A percentile compares a stretch with the other conserved stretches of the same genome.
Conservation (phyloP, 2,888 invertebrate species). For the Aphelenchoides bicaudatus region DNA sequence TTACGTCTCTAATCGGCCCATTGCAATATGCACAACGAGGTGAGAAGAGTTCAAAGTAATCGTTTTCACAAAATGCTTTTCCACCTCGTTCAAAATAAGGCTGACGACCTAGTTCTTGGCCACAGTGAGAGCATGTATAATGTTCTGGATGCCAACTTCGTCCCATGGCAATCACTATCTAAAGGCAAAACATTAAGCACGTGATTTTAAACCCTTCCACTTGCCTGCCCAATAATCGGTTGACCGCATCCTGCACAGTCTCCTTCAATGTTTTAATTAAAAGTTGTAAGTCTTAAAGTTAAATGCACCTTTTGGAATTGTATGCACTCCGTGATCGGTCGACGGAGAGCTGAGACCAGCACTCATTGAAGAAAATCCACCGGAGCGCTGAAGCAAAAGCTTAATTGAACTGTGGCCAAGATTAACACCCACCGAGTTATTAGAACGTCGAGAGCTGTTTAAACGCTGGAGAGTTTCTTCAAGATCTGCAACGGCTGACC, state of each 20-base stretch:
- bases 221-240: constrained; percentile 90
- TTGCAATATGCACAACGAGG: constrained; percentile 97
- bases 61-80: constrained; percentile 91
- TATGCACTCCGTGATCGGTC: constrained; percentile 83
- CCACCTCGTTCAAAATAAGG: constrained; percentile 98
- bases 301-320: constrained; percentile 98
- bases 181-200: constrained; percentile 32
- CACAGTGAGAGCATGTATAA: constrained; percentile 94
- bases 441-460: neutral
- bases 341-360: neutral
- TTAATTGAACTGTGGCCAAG: too few species aligned
- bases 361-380: neutral
- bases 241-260: constrained; percentile 98
- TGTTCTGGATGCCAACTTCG: constrained; percentile 99
- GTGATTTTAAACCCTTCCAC: neutral
- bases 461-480: constrained; percentile 9
- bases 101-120: constrained; percentile 87
- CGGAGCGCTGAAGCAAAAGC: neutral
- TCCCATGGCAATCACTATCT: constrained; percentile 86
- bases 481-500: constrained; percentile 7
- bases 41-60: constrained; percentile 96
- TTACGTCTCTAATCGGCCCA: constrained; percentile 96
- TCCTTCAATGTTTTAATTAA: too few species aligned
- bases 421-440: constrained; percentile 8
- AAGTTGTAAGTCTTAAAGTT: too few species aligned